Base-by-base conservation (phyloP, 2,797 vertebrate species). In the Ctenochaetus hawaiiensis region DNA sequence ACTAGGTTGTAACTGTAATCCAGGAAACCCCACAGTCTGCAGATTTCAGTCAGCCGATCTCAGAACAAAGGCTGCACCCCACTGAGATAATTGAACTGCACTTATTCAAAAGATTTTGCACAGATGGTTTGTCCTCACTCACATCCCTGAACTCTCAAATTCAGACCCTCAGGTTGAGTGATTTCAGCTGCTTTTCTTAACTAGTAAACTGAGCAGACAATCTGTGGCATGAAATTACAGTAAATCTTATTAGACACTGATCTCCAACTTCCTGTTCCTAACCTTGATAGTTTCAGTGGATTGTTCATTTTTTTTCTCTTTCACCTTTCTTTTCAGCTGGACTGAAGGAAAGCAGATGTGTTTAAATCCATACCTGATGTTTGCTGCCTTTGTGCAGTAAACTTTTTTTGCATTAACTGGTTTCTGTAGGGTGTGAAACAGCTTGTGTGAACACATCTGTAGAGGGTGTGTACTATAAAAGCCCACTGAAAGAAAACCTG, bases 1-100 rank as follows among this genome's bases (percentile, higher is more conserved):
- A 67, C 74, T 56, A 53, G 75, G 47, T 57, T 67, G 52, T 72
- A 84, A 75, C 60, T 67, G 49, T 78, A 77, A 81, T 80, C 41
- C 61, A 77, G 82, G 85, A 74, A 91, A 87, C 57, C 89, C 74
- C 79, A 84, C 75, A 39, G 70, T 81, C 43, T 70, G 67, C 59
- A 75, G 70, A 82, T 73, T 60, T 73, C 17, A 48, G 49, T 54
- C 23, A 78, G 51, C 59, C 74, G 67, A 48, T 44, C 64, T 79
- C 20, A 51, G 44, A 87, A 65, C 79, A 86, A 73, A 88, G 72
- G 58, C 72, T 59, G 52, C 63, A 75, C 72, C 58, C 73, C 67
- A 66, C 67, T 57, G 72, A 87, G 58, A 85, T 62, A 66, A 64
- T 9, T 64, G 34, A 16, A 78, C 71, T 54, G 26, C 56, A 71